These are phyloP conservation scores for Drosophila trapezifrons DNA, from an alignment of 1,140 invertebrate species.

Conservation along the genomic window DNA sequence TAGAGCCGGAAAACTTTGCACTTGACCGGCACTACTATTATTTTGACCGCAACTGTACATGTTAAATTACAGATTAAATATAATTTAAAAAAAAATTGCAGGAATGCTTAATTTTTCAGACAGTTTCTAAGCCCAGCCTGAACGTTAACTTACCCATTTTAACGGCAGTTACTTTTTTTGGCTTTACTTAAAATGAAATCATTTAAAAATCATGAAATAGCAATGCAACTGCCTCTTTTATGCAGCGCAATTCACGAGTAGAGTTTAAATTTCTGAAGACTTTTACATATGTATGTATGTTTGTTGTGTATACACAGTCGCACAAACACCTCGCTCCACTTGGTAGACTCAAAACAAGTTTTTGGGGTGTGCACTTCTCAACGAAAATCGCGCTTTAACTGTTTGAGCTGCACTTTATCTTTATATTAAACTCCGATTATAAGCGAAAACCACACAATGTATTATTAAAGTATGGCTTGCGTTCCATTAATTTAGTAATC, in stretches of 20 bases:
- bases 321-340: conserved; percentile 22
- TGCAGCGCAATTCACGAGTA: conserved; percentile 22
- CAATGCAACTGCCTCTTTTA: conserved; percentile 11
- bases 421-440: neutral
- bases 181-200: conserved; percentile 14
- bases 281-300: conserved; percentile 29
- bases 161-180: conserved; percentile 10
- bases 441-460: neutral
- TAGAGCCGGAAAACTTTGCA: no score
- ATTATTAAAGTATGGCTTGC: neutral
- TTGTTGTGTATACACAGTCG: conserved; percentile 29
- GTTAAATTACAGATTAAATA: neutral
- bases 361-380: conserved; percentile 34
- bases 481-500: neutral
- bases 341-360: conserved; percentile 42
- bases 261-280: conserved; percentile 27
- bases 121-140: neutral
- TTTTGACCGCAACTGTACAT: no score
- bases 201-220: conserved; percentile 24
- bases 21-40: no score
- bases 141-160: conserved; percentile 35
- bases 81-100: neutral
- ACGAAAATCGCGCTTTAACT: conserved; percentile 2
- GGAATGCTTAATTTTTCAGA: neutral
- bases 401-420: neutral